Evolutionary conservation across 2,888 invertebrate genomes (phyloP).

Genomic region (Diachrysia chrysitis): DNA sequence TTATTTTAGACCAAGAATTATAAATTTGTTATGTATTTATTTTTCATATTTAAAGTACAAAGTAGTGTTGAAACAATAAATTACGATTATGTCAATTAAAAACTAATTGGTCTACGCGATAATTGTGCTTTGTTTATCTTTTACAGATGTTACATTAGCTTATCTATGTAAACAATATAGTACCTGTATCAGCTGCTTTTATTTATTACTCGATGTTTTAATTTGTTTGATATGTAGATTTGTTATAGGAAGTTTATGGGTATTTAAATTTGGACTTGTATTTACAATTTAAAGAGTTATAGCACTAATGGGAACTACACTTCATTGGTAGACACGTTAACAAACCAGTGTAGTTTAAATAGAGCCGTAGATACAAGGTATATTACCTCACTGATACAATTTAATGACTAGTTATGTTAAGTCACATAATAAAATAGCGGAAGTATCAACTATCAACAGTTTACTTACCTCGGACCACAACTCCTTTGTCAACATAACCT

Average conservation of each 20-base stretch:
- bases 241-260: constrained; percentile 31
- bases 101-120: constrained; percentile 34
- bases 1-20: too few relatives aligned
- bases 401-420: constrained; percentile 40
- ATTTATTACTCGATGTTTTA: constrained; percentile 29
- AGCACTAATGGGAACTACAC: constrained; percentile 18
- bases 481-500: constrained; percentile 85
- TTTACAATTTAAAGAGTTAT: constrained; percentile 2
- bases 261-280: constrained; percentile 19
- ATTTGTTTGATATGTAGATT: constrained; percentile 24
- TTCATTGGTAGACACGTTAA: constrained; percentile 8
- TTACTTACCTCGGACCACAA: constrained; percentile 74
- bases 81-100: constrained; percentile 37
- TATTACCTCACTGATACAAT: constrained; percentile 8
- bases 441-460: constrained; percentile 30
- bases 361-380: constrained; percentile 13
- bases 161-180: constrained; percentile 38
- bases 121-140: constrained; percentile 23
- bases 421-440: constrained; percentile 19
- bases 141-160: constrained; percentile 19
- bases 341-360: constrained; percentile 16
- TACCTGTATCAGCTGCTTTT: constrained; percentile 37
- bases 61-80: constrained; percentile 11
- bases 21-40: background rate
- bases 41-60: constrained; percentile 4